Evolutionary conservation across 2,113 vertebrate genomes (phyloP).

Genomic region (Pyrgilauda ruficollis): DNA sequence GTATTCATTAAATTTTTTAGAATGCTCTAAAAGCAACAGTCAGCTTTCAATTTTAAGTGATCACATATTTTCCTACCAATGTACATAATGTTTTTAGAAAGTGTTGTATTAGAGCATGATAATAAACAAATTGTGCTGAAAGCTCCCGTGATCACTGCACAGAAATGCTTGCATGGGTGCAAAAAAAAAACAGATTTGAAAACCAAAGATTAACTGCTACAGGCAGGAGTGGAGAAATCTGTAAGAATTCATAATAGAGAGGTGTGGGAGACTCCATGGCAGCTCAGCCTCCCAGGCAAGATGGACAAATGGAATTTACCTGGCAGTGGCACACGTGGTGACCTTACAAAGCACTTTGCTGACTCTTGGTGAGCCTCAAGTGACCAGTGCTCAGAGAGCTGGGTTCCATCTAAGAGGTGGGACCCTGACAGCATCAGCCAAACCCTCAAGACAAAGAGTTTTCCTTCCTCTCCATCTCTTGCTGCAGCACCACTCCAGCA

Average conservation of each 20-base stretch:
- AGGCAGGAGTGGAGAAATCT: background rate
- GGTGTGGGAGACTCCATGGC: background rate
- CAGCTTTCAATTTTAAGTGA: background rate
- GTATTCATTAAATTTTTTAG: background rate
- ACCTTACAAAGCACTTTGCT: background rate
- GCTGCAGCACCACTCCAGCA: background rate
- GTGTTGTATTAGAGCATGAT: background rate
- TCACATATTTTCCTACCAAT: background rate
- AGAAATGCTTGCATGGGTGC: background rate
- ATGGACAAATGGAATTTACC: background rate
- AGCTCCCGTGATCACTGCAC: background rate
- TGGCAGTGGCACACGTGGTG: background rate
- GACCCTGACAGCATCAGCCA: accelerated
- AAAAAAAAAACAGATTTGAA: background rate
- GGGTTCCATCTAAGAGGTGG: accelerated
- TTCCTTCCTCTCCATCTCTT: background rate
- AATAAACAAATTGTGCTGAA: background rate
- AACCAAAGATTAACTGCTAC: background rate
- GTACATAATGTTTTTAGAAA: background rate
- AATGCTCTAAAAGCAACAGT: background rate
- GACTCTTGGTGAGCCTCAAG: background rate
- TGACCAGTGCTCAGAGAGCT: background rate
- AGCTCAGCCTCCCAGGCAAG: background rate
- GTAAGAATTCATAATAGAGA: background rate
- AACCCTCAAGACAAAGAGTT: background rate